Evolutionary conservation across 2,888 invertebrate genomes (phyloP).

Genomic region (Baccha elongata): DNA sequence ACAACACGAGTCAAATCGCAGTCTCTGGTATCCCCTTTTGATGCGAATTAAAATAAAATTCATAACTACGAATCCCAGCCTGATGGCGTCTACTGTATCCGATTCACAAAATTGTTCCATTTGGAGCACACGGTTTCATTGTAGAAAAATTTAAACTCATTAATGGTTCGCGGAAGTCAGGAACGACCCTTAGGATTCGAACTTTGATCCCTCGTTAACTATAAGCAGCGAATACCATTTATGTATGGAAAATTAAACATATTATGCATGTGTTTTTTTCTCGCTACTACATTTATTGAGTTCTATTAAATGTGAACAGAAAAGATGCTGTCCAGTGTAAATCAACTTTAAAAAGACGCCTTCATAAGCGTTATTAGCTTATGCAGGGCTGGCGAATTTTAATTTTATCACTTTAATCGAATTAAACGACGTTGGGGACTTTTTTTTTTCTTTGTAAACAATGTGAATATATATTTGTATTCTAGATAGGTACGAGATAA

Average conservation of each 20-base stretch:
- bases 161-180: slow-evolving; percentile 66
- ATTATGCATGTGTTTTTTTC: slow-evolving; percentile 31
- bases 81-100: slow-evolving; percentile 46
- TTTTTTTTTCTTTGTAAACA: slow-evolving; percentile 13
- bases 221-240: not conserved
- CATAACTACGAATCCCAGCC: slow-evolving; percentile 1
- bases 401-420: slow-evolving; percentile 64
- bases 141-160: slow-evolving; percentile 63
- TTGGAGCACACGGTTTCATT: slow-evolving; percentile 38
- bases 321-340: slow-evolving; percentile 26
- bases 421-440: slow-evolving; percentile 57
- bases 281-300: too few relatives aligned
- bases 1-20: slow-evolving; percentile 16
- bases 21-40: slow-evolving; percentile 15
- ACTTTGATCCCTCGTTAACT: slow-evolving; percentile 58
- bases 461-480: not conserved
- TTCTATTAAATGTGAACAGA: slow-evolving; percentile 1
- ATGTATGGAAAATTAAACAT: slow-evolving; percentile 41
- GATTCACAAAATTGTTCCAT: slow-evolving; percentile 29
- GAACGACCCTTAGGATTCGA: slow-evolving; percentile 62
- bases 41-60: not conserved
- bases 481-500: not conserved
- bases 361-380: not conserved
- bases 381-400: slow-evolving; percentile 6
- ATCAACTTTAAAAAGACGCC: slow-evolving; percentile 22